These are phyloP conservation scores for Anarrhichthys ocellatus DNA, from an alignment of 2,113 vertebrate genomes.

Conservation along the genomic window DNA sequence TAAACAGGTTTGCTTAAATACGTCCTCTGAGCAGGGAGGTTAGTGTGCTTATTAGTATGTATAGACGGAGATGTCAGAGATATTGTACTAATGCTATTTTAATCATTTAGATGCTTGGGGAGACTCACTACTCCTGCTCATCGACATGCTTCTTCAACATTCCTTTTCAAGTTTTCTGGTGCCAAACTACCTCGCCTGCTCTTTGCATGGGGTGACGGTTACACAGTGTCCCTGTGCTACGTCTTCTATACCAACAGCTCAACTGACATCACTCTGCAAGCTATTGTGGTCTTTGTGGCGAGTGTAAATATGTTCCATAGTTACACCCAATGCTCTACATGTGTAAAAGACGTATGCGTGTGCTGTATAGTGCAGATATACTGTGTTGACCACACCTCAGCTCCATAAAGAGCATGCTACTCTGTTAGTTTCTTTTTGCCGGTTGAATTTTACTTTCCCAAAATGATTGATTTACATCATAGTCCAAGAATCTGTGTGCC, in stretches of 20 bases:
- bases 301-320: not conserved
- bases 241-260: not conserved
- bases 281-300: constrained; percentile 21
- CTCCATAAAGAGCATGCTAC: not conserved
- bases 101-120: too few relatives aligned
- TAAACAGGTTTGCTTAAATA: too few relatives aligned
- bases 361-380: not conserved
- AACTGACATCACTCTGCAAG: not conserved
- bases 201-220: too few relatives aligned
- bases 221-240: not conserved
- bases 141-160: too few relatives aligned
- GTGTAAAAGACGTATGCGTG: not conserved
- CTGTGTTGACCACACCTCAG: constrained; percentile 10
- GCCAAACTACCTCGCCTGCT: too few relatives aligned
- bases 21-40: too few relatives aligned
- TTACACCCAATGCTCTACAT: not conserved
- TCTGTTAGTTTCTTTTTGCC: not conserved
- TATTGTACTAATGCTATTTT: too few relatives aligned
- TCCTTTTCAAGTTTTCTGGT: too few relatives aligned
- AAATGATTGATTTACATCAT: not conserved
- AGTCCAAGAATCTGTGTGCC: not conserved
- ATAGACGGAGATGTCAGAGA: too few relatives aligned
- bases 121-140: too few relatives aligned
- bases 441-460: not conserved
- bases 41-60: too few relatives aligned